phyloP scores from a whole-genome alignment of 2,797 vertebrate species.

The Platalea minor region DNA sequence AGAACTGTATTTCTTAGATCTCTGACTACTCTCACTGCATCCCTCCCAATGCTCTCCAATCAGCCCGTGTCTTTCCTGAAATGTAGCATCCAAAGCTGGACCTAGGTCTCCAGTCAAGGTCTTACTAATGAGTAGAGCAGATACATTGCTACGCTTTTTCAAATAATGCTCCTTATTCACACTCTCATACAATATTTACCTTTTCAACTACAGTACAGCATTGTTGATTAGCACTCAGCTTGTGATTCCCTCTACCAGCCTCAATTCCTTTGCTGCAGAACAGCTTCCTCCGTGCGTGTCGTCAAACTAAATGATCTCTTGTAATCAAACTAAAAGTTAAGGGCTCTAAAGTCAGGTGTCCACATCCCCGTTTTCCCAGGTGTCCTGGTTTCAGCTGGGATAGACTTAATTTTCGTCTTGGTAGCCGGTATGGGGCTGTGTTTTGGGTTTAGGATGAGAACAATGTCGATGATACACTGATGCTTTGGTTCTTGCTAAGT shows the following conservation, averaged over 20 bases:
- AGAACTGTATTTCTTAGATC: neutral
- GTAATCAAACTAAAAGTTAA: neutral
- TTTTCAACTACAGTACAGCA: neutral
- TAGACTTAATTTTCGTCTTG: too few relatives aligned
- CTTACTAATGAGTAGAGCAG: neutral
- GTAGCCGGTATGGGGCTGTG: too few relatives aligned
- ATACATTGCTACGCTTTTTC: neutral
- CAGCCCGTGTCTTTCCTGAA: neutral
- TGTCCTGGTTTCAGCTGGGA: too few relatives aligned
- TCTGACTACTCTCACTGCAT: neutral
- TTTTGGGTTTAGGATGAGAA: too few relatives aligned
- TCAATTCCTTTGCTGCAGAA: neutral
- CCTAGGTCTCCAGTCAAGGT: neutral
- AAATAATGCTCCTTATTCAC: neutral
- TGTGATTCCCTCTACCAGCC: neutral
- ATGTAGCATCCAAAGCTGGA: neutral
- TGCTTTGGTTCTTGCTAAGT: too few relatives aligned
- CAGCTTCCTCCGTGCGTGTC: neutral
- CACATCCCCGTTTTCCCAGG: neutral
- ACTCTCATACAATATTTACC: neutral
- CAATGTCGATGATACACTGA: too few relatives aligned
- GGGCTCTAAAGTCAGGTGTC: neutral
- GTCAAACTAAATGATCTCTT: neutral
- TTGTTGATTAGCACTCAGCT: neutral
- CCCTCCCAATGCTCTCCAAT: neutral